phyloP scores from a whole-genome alignment of 2,113 vertebrate species.

The Suricata suricatta region DNA sequence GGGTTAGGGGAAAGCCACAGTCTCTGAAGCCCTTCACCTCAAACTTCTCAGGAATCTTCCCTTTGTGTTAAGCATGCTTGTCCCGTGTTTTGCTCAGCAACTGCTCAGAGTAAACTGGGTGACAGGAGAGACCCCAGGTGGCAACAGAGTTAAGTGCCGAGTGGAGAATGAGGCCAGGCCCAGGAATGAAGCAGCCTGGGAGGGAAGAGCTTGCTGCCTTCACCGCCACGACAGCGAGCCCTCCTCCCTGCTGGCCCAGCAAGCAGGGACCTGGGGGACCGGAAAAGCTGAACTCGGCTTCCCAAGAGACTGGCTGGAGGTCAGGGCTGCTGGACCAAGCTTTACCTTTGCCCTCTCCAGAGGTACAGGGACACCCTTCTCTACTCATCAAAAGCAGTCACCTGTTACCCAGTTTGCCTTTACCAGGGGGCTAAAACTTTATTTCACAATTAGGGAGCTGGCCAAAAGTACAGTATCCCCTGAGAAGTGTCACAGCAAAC shows the following conservation, averaged over 20 bases:
- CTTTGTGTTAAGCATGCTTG: neutral
- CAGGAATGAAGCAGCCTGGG: neutral
- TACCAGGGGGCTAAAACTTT: neutral
- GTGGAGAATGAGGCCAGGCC: neutral
- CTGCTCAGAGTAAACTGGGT: accelerated
- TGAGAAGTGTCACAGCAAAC: accelerated
- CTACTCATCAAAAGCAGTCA: too few species aligned
- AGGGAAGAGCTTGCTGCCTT: neutral
- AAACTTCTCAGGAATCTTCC: neutral
- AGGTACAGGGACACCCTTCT: neutral
- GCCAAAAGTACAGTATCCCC: neutral
- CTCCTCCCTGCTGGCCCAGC: neutral
- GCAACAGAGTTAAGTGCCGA: neutral
- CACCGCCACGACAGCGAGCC: neutral
- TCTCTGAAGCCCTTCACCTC: neutral
- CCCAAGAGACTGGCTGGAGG: too few species aligned
- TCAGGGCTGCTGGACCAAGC: too few species aligned
- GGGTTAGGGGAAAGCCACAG: too few species aligned
- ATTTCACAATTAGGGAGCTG: neutral
- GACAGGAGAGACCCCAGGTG: neutral
- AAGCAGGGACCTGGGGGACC: neutral
- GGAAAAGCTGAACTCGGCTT: neutral
- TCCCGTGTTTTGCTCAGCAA: neutral
- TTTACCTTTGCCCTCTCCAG: neutral
- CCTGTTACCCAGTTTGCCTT: neutral